These are phyloP conservation scores for Oenanthe oenanthe DNA, from an alignment of 2,113 vertebrate species.

Conservation along the genomic window DNA sequence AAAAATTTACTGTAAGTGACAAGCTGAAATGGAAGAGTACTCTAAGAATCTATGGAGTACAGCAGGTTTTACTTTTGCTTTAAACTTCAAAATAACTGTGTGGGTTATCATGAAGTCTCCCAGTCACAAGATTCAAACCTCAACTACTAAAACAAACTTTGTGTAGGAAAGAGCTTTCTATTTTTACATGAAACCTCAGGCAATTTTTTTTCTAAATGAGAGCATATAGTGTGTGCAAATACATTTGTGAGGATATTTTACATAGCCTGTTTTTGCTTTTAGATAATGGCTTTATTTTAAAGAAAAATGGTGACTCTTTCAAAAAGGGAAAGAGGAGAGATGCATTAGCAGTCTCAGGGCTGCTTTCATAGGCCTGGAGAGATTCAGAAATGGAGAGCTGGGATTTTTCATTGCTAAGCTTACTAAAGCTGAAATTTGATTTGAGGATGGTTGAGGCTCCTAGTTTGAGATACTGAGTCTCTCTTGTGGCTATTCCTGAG, in stretches of 20 bases:
- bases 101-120: background rate
- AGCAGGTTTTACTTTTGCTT: background rate
- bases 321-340: background rate
- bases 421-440: background rate
- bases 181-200: slow-evolving; percentile 21
- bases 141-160: background rate
- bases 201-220: background rate
- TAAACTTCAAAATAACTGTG: background rate
- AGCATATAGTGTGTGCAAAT: background rate
- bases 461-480: background rate
- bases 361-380: background rate
- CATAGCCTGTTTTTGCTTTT: background rate
- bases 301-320: background rate
- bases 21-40: background rate
- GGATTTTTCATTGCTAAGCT: background rate
- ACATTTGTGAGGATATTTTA: background rate
- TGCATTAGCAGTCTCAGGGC: background rate
- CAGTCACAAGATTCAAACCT: slow-evolving; percentile 2
- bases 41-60: background rate
- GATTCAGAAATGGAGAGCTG: background rate
- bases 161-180: background rate
- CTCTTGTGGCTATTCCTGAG: background rate
- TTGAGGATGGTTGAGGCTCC: background rate
- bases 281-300: background rate
- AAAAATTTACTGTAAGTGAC: background rate